Evolutionary conservation across 2,113 vertebrate genomes (phyloP).

Genomic region (Hippoglossus stenolepis): DNA sequence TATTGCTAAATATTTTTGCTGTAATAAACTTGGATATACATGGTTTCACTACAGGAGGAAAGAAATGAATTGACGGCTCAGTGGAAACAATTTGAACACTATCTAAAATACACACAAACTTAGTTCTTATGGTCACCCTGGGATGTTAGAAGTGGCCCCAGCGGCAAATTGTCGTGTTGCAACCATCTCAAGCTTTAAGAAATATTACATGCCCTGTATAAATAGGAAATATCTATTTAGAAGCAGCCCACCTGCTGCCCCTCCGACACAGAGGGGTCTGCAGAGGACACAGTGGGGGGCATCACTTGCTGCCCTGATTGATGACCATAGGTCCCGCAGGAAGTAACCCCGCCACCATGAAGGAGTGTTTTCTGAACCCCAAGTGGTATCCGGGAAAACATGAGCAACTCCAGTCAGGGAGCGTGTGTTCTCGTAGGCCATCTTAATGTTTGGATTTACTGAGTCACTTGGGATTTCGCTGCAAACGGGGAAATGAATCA

Average conservation of each 20-base stretch:
- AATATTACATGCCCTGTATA: constrained; percentile 23
- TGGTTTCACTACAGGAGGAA: not conserved
- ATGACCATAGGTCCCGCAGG: constrained; percentile 79
- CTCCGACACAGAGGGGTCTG: constrained; percentile 51
- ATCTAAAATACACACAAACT: not conserved
- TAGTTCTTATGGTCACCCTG: not conserved
- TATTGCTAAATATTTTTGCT: not conserved
- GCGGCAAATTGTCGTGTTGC: not conserved
- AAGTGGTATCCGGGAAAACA: constrained; percentile 83
- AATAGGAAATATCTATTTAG: constrained; percentile 39
- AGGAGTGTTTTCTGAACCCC: constrained; percentile 82
- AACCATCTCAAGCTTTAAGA: constrained; percentile 2
- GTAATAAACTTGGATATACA: not conserved
- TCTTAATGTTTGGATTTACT: constrained; percentile 75
- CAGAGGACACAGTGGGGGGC: constrained; percentile 69
- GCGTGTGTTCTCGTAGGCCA: constrained; percentile 71
- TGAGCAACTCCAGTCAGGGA: constrained; percentile 70
- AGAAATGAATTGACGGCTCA: not conserved
- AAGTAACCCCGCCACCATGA: constrained; percentile 83
- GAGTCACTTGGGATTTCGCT: constrained; percentile 62
- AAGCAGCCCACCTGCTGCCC: constrained; percentile 73
- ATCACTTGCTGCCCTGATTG: constrained; percentile 78
- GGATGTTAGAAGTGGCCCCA: not conserved
- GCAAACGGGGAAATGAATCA: constrained; percentile 51
- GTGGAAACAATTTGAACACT: not conserved